Conservation (phyloP, 2,797 vertebrate genomes). For the Bryconaethiops microstoma region DNA sequence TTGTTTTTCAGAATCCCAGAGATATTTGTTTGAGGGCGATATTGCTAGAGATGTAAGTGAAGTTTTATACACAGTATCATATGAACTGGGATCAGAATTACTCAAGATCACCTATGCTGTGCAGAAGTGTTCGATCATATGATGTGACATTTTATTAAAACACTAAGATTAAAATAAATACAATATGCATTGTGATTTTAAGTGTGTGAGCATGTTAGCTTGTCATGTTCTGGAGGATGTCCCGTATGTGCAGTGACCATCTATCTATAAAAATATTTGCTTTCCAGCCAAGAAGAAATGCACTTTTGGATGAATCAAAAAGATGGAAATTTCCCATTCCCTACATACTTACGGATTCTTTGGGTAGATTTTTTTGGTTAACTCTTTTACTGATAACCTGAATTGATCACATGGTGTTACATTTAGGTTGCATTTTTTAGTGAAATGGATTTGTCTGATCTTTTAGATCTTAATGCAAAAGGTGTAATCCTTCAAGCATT, state of each 20-base stretch:
- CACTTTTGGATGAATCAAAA: conserved; percentile 73
- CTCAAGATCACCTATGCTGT: background rate
- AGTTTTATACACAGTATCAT: background rate
- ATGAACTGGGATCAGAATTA: background rate
- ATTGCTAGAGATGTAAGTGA: conserved; percentile 84
- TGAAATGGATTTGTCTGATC: background rate
- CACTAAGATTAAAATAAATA: no score
- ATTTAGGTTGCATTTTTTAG: conserved; percentile 23
- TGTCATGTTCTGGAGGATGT: no score
- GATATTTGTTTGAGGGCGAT: conserved; percentile 88
- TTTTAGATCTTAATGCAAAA: conserved; percentile 90
- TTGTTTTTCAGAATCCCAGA: conserved; percentile 72
- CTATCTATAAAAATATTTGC: conserved; percentile 22
- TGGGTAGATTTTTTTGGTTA: conserved; percentile 74
- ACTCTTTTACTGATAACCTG: background rate
- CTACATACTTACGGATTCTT: conserved; percentile 86
- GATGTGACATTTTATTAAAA: no score
- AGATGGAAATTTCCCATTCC: conserved; percentile 89
- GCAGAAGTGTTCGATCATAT: no score
- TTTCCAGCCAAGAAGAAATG: conserved; percentile 78
- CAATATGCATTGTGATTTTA: background rate
- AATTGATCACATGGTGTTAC: background rate
- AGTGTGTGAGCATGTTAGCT: background rate
- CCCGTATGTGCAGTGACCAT: background rate
- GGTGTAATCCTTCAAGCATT: conserved; percentile 87